Base-by-base conservation (phyloP, 2,113 vertebrate genomes). In the Xenopus tropicalis region DNA sequence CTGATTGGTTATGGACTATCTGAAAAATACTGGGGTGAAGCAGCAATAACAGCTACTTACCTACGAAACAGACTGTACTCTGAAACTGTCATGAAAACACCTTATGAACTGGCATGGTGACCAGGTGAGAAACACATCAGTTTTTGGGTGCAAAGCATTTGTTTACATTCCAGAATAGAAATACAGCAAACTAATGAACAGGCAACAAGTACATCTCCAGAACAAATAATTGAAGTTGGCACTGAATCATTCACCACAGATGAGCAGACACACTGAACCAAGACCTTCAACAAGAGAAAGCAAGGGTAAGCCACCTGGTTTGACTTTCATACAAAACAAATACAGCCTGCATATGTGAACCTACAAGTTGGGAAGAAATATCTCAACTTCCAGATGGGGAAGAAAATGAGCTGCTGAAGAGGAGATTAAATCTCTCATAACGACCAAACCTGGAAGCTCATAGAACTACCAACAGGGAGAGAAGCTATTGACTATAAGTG, bases 71-170 rank as follows among this genome's bases (percentile, higher is more conserved):
- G 43, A 59, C 57, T 59, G 13, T 13, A 22, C 6, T 21, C 57
- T 8, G 22, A 59, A 59, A 22, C 19, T 22, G 21, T 21, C 13
- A 11, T 12, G 21, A 59, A 20, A 59, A 59, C 57, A 21, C 57
- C 19, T 22, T 59, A 59, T 59, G 20, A 59, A 59, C 57, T 59
- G 57, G 57, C 57, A 59, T 22, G 57, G 57, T 44, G 13, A 13
- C 43, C 43, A 44, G 6, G 13, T 44, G 13, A 8, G 43, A 44
- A 44, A 44, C 43, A 44, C 13, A 44, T 44, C 43, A 44, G 43
- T 44, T 44, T 44, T 44, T 44, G 43, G 43, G 13, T 8, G 43
- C 43, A 44, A 13, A 44, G 43, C 43, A 6, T 44, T 44, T 44
- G 6, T 13, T 44, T 44, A 44, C 43, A 44, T 44, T 8, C 43